Percentiles rank a stretch among this genome's conserved stretches.
These are phyloP conservation scores for Karalla daura DNA, from an alignment of 2,797 vertebrate species.

Conservation along the genomic window DNA sequence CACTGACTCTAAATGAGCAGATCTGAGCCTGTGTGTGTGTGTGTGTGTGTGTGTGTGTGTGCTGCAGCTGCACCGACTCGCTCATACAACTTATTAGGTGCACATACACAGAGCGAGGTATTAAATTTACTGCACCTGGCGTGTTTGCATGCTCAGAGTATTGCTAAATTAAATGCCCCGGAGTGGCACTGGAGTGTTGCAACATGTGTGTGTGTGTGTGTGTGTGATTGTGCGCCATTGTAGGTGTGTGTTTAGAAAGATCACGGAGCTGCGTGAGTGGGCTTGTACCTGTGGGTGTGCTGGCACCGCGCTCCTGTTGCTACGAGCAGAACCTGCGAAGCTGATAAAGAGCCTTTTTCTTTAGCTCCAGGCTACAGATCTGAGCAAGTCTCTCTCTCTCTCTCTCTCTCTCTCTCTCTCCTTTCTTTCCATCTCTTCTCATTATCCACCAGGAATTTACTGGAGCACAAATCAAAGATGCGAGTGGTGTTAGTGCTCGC, in stretches of 20 bases:
- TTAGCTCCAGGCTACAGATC: constrained; percentile 71
- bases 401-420: too few relatives aligned
- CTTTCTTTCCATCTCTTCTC: too few relatives aligned
- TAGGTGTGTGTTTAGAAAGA: constrained; percentile 44
- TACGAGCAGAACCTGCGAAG: constrained; percentile 35
- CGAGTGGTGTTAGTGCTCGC: constrained; percentile 41
- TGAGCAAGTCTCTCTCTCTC: constrained; percentile 34
- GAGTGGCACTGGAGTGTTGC: neutral
- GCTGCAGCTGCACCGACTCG: neutral
- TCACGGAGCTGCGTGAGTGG: constrained; percentile 68
- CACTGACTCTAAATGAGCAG: constrained; percentile 9
- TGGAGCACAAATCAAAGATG: constrained; percentile 61
- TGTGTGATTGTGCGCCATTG: neutral
- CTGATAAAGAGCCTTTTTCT: constrained; percentile 67
- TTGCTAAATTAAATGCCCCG: too few relatives aligned
- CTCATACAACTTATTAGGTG: neutral
- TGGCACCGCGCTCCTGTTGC: constrained; percentile 48
- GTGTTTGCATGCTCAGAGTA: constrained; percentile 7
- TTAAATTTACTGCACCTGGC: too few relatives aligned
- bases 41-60: neutral
- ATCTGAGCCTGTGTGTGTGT: too few relatives aligned
- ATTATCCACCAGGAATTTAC: constrained; percentile 64
- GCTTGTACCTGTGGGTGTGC: constrained; percentile 68
- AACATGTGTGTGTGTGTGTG: neutral
- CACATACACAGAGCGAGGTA: too few relatives aligned